Conservation (phyloP, 2,888 invertebrate genomes). For the Nemurella pictetii region DNA sequence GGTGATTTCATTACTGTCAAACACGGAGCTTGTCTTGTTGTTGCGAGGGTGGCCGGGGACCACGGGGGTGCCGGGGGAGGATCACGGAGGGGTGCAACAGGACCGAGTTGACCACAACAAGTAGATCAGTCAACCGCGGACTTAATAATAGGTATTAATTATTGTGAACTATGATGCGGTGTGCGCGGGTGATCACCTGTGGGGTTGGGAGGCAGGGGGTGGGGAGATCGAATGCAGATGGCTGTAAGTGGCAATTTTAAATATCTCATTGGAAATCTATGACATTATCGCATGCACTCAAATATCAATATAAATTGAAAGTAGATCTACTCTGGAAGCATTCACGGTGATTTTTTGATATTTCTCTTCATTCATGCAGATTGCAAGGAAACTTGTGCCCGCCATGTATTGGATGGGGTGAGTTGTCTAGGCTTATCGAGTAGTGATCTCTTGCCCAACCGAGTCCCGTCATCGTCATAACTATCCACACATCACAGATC, state of each 20-base stretch:
- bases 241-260: neutral
- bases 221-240: neutral
- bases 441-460: too few relatives aligned
- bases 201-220: neutral
- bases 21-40: neutral
- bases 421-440: too few relatives aligned
- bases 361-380: too few relatives aligned
- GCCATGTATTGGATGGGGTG: too few relatives aligned
- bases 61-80: neutral
- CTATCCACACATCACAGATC: too few relatives aligned
- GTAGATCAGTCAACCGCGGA: conserved; percentile 17
- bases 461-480: too few relatives aligned
- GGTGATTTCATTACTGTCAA: conserved; percentile 25
- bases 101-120: conserved; percentile 4
- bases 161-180: neutral
- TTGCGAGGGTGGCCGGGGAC: neutral
- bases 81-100: neutral
- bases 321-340: too few relatives aligned
- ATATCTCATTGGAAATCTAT: too few relatives aligned
- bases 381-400: too few relatives aligned
- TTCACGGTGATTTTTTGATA: too few relatives aligned
- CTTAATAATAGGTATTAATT: conserved; percentile 15
- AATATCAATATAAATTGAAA: too few relatives aligned
- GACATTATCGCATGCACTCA: too few relatives aligned
- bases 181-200: neutral